Evolutionary conservation across 1,140 invertebrate species (phyloP), one percentile per base, ranked within the genome.

Genomic region (Homarus americanus): DNA sequence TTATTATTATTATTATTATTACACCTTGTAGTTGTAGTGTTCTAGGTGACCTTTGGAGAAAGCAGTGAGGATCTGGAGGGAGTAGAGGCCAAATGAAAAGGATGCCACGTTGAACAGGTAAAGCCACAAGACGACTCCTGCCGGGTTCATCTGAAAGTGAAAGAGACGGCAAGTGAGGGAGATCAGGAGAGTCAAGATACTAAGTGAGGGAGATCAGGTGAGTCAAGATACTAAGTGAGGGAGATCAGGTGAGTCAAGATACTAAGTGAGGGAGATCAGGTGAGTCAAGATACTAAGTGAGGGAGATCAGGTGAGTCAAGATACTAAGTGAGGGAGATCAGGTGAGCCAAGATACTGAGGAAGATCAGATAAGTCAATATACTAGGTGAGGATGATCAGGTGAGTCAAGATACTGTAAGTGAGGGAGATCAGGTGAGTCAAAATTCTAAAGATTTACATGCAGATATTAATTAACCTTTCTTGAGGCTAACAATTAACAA

Each of bases 61-160:
- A 58, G 38, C 12, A 20, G 40, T 58, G n/a, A 92, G 49, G 69
- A 92, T 92, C 49, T 87, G 69, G n/a, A 92, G 49, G 4, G 78
- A 58, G 63, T 87, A 92, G 38, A 92, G 66, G 1, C 91, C 91
- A 7, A 41, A 41, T 34, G 83, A 49, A 34, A 86, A 82, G 44
- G 79, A 87, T 10, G 66, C 85, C 17, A 88, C 9, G 49, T 92
- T 92, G 79, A 92, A 83, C 0, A 92, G n/a, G 38, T 44, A 82
- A 20, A 92, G 66, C 53, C 80, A 78, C 53, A 87, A 41, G 5
- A 44, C 73, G 17, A 69, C 66, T 24, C 69, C 75, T 0, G 12
- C 12, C 32, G 83, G 79, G 3, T 78, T 36, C 4, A 92, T 69
- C 91, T 92, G 91, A n/a, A 24, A 0, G 34, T 3, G 38, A 49